Conservation (phyloP, 1,140 invertebrate genomes). For the Doryteuthis pealeii region DNA sequence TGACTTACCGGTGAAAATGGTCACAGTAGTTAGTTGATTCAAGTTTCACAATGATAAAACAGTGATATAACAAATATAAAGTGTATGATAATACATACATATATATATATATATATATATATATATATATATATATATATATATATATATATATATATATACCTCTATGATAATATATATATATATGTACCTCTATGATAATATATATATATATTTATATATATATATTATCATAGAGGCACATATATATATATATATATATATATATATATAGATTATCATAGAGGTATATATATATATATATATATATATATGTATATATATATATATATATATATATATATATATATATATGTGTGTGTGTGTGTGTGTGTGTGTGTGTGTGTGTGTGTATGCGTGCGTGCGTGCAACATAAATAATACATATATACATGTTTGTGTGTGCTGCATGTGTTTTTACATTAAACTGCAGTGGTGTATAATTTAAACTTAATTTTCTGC, state of each 20-base stretch:
- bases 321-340: background rate
- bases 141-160: too few relatives aligned
- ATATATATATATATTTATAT: too few relatives aligned
- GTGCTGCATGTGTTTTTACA: background rate
- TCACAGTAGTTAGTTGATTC: too few relatives aligned
- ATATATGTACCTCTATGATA: too few relatives aligned
- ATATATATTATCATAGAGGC: background rate
- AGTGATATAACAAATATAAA: too few relatives aligned
- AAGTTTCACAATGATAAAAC: too few relatives aligned
- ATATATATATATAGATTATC: too few relatives aligned
- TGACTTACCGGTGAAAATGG: too few relatives aligned
- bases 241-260: background rate
- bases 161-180: background rate
- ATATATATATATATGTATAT: slow-evolving; percentile 1
- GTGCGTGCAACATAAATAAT: background rate
- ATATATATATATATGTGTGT: background rate
- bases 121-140: slow-evolving; percentile 4
- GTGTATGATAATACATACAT: too few relatives aligned
- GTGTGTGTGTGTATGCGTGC: background rate
- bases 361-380: background rate
- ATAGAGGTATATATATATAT: too few relatives aligned
- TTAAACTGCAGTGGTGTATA: background rate
- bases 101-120: slow-evolving; percentile 1
- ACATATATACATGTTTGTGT: background rate
- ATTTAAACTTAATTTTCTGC: background rate